phyloP scores from a whole-genome alignment of 2,888 invertebrate genomes.

The Chymomyza fuscimana region DNA sequence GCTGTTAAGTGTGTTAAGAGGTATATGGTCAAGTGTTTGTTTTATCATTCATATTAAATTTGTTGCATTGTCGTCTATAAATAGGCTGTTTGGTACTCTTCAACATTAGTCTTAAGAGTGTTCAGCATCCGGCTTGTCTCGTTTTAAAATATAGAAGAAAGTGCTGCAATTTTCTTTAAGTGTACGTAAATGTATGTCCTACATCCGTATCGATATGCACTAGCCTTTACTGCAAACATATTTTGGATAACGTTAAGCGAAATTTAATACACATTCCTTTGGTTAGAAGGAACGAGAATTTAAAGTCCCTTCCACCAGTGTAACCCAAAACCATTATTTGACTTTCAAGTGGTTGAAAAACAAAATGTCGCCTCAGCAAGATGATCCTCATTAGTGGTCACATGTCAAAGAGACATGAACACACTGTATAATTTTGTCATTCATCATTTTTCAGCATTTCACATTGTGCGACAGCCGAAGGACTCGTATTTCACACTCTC shows the following conservation, averaged over 20 bases:
- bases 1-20: no score
- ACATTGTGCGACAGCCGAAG: slow-evolving; percentile 47
- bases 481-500: slow-evolving; percentile 57
- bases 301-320: slow-evolving; percentile 62
- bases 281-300: slow-evolving; percentile 33
- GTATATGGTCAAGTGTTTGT: no score
- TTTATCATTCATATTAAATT: no score
- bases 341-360: slow-evolving; percentile 20
- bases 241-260: slow-evolving; percentile 25
- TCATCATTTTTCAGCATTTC: slow-evolving; percentile 72
- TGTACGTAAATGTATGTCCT: background rate
- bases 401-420: slow-evolving; percentile 66
- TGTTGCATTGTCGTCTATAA: no score
- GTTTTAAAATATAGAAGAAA: no score
- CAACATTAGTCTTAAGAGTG: no score
- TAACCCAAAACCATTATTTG: slow-evolving; percentile 23
- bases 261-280: slow-evolving; percentile 44
- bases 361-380: slow-evolving; percentile 40
- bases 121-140: no score
- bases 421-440: slow-evolving; percentile 74
- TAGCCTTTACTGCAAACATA: background rate
- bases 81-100: no score
- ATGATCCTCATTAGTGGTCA: slow-evolving; percentile 74
- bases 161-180: background rate
- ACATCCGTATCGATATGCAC: background rate